Conservation (phyloP, 1,140 invertebrate species). For the Magallana angulata region DNA sequence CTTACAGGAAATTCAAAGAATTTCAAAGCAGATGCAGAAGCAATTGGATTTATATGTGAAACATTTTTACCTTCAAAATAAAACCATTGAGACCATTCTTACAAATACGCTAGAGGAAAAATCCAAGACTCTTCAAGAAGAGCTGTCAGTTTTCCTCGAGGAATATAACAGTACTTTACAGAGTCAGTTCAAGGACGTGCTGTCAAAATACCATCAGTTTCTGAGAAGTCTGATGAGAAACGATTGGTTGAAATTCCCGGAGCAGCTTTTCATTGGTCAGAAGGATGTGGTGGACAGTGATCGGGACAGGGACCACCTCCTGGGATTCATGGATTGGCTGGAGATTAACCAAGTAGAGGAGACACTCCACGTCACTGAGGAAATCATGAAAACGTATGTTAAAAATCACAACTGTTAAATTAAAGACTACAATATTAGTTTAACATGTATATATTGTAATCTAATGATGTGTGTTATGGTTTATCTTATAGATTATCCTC, state of each 20-base stretch:
- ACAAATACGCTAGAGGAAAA: slow-evolving; percentile 62
- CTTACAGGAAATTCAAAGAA: slow-evolving; percentile 57
- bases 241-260: slow-evolving; percentile 68
- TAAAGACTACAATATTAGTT: not conserved
- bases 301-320: slow-evolving; percentile 59
- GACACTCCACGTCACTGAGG: slow-evolving; percentile 61
- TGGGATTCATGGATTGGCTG: slow-evolving; percentile 70
- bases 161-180: slow-evolving; percentile 68
- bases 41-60: slow-evolving; percentile 56
- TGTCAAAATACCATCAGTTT: slow-evolving; percentile 62
- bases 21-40: slow-evolving; percentile 56
- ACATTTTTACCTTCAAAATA: slow-evolving; percentile 61
- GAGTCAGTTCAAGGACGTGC: slow-evolving; percentile 62
- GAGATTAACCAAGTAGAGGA: slow-evolving; percentile 69
- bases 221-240: slow-evolving; percentile 63
- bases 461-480: not conserved
- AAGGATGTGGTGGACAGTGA: slow-evolving; percentile 56
- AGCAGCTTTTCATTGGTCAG: slow-evolving; percentile 68
- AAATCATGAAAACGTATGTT: slow-evolving; percentile 64
- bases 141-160: slow-evolving; percentile 65
- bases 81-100: slow-evolving; percentile 57
- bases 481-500: not conserved
- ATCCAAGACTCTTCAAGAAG: slow-evolving; percentile 58
- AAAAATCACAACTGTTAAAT: not conserved
- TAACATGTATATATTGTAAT: not conserved